Conservation (phyloP, 2,113 vertebrate species). For the Lepus timidus region DNA sequence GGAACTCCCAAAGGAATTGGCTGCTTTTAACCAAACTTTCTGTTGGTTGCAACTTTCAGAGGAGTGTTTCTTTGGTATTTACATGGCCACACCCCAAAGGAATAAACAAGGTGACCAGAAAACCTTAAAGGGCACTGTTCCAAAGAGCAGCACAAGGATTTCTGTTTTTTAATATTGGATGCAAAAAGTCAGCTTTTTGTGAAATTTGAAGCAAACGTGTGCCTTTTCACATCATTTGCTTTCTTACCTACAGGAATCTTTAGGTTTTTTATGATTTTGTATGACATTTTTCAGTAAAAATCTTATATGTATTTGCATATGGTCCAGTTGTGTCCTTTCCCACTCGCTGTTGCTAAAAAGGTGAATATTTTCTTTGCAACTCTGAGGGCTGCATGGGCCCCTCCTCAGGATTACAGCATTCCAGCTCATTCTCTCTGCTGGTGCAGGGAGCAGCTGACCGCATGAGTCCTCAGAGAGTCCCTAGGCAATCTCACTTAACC, state of each 20-base stretch:
- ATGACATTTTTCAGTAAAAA: slow-evolving; percentile 57
- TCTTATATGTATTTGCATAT: background rate
- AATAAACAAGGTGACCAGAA: background rate
- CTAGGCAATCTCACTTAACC: background rate
- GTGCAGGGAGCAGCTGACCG: no score
- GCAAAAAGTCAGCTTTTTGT: slow-evolving; percentile 39
- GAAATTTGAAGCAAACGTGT: slow-evolving; percentile 37
- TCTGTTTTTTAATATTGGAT: background rate
- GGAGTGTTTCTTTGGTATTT: background rate
- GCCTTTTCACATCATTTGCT: background rate
- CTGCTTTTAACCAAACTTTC: background rate
- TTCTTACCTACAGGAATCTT: background rate
- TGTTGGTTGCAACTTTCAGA: background rate
- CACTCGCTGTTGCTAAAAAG: background rate
- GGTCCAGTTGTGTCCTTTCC: background rate
- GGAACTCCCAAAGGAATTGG: background rate
- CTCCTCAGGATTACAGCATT: background rate
- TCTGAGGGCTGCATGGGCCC: background rate
- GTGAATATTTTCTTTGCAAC: background rate
- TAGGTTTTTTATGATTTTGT: slow-evolving; percentile 50
- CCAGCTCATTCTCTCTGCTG: background rate
- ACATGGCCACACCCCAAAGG: background rate
- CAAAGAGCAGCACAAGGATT: background rate
- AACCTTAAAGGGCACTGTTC: background rate
- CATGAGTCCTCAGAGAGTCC: background rate